phyloP scores from a whole-genome alignment of 2,113 vertebrate genomes.

The Saccopteryx bilineata region DNA sequence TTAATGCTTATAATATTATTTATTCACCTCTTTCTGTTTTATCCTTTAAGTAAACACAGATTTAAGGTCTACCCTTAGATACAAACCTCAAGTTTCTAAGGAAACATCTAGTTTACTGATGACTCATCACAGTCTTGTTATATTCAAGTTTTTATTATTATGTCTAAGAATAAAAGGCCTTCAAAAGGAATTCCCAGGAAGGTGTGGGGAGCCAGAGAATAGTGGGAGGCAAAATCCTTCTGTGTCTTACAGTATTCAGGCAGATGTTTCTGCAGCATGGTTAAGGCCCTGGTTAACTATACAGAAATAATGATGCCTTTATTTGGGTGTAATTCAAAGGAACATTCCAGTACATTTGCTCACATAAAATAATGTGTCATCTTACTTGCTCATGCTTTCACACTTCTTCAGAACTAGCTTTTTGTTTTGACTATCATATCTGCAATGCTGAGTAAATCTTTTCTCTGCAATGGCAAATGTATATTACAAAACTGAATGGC shows the following conservation, averaged over 20 bases:
- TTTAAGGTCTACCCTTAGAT: constrained; percentile 60
- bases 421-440: constrained; percentile 72
- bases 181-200: not conserved
- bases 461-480: constrained; percentile 82
- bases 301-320: not conserved
- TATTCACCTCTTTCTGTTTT: not conserved
- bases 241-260: constrained; percentile 68
- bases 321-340: not conserved
- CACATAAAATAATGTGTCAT: constrained; percentile 44
- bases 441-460: constrained; percentile 75
- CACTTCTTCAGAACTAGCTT: constrained; percentile 70
- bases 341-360: not conserved
- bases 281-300: not conserved
- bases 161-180: not conserved
- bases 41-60: constrained; percentile 41
- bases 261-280: not conserved
- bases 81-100: constrained; percentile 18
- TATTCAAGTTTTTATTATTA: not conserved
- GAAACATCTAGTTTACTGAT: constrained; percentile 25
- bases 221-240: not conserved
- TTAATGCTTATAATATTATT: not conserved
- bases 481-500: constrained; percentile 85
- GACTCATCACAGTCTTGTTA: not conserved
- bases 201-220: not conserved
- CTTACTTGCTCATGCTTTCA: constrained; percentile 59